Evolutionary conservation across 2,797 vertebrate genomes (phyloP).

Genomic region (Myotis daubentonii): DNA sequence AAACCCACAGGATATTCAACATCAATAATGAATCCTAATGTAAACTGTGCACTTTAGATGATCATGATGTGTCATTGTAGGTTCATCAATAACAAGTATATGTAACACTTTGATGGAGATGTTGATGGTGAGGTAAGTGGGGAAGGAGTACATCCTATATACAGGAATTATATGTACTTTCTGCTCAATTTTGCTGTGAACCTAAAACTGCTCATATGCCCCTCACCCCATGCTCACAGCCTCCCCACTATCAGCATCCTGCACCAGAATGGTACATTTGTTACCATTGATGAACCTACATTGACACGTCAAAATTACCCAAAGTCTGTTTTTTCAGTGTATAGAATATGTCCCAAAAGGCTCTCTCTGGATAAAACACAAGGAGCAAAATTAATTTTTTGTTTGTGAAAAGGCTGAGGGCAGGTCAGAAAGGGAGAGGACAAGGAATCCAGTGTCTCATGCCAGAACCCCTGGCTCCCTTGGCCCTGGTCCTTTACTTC

Average conservation of each 20-base stretch:
- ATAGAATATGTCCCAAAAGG: neutral
- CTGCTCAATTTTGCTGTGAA: neutral
- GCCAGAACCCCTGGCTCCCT: neutral
- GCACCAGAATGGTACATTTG: neutral
- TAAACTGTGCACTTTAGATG: neutral
- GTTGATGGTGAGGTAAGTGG: neutral
- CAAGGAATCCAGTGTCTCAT: neutral
- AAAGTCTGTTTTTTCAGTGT: neutral
- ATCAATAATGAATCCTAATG: neutral
- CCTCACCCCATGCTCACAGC: neutral
- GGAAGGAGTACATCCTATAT: fast-evolving
- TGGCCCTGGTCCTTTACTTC: neutral
- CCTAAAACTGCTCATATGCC: neutral
- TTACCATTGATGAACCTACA: neutral
- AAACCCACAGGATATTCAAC: neutral
- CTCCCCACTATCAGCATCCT: neutral
- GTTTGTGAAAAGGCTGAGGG: neutral
- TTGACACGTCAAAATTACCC: neutral
- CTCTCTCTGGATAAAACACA: neutral
- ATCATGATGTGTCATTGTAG: no score
- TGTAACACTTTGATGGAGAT: neutral
- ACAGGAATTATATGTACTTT: neutral
- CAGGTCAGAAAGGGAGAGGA: neutral
- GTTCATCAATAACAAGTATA: neutral
- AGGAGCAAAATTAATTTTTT: neutral